phyloP scores from a whole-genome alignment of 2,888 invertebrate species.

The Chorisops tibialis region DNA sequence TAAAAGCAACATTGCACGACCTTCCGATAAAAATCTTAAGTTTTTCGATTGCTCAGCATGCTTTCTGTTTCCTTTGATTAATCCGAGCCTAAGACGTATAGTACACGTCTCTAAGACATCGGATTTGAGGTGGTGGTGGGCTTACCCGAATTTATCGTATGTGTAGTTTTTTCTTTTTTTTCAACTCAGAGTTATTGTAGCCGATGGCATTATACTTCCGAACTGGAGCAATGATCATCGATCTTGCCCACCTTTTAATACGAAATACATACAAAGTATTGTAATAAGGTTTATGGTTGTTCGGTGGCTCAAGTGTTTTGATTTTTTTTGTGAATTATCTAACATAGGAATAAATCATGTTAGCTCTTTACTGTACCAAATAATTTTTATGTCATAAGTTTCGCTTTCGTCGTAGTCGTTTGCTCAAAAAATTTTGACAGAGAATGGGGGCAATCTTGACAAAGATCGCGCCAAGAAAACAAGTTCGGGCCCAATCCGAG shows the following conservation, averaged over 20 bases:
- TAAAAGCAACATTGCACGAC: constrained; percentile 13
- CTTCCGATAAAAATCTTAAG: constrained; percentile 22
- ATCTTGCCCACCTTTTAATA: constrained; percentile 23
- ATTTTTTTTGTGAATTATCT: constrained; percentile 18
- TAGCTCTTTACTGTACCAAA: constrained; percentile 5
- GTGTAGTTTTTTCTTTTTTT: neutral
- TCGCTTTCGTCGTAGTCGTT: constrained; percentile 17
- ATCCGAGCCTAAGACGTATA: constrained; percentile 5
- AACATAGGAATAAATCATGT: constrained; percentile 19
- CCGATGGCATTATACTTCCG: constrained; percentile 23
- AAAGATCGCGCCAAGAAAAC: constrained; percentile 22
- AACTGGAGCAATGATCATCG: constrained; percentile 26
- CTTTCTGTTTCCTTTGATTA: constrained; percentile 22
- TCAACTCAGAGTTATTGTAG: constrained; percentile 7
- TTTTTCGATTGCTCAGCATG: constrained; percentile 16
- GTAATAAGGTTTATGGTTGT: constrained; percentile 11
- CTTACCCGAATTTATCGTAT: neutral
- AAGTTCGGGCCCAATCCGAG: constrained; percentile 9
- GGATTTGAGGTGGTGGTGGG: neutral
- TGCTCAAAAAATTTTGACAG: constrained; percentile 11
- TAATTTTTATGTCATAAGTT: constrained; percentile 18
- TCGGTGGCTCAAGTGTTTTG: neutral
- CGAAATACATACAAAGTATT: constrained; percentile 15
- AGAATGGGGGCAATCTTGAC: constrained; percentile 24
- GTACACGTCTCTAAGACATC: constrained; percentile 5